phyloP scores from a whole-genome alignment of 2,113 vertebrate species.

The Xiphias gladius region DNA sequence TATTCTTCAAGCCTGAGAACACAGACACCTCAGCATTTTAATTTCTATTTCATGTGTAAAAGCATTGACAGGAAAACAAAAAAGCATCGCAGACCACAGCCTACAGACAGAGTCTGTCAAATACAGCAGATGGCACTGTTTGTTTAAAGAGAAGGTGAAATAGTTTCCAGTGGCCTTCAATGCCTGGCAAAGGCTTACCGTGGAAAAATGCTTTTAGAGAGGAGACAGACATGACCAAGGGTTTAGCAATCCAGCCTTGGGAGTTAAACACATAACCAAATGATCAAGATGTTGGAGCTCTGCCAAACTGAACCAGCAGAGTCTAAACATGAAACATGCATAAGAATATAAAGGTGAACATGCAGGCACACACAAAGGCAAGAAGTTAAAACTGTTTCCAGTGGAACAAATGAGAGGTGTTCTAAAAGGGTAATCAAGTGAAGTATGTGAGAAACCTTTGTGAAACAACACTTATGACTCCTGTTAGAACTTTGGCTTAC shows the following conservation, averaged over 20 bases:
- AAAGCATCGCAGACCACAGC: slow-evolving; percentile 25
- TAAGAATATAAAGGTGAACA: slow-evolving; percentile 25
- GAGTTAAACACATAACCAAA: slow-evolving; percentile 77
- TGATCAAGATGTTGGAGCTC: slow-evolving; percentile 58
- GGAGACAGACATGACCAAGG: slow-evolving; percentile 80
- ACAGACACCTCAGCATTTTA: slow-evolving; percentile 42
- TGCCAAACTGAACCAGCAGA: slow-evolving; percentile 52
- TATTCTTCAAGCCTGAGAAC: slow-evolving; percentile 91
- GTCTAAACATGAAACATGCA: slow-evolving; percentile 39
- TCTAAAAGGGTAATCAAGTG: slow-evolving; percentile 20
- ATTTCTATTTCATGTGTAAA: slow-evolving; percentile 45
- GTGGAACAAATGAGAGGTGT: slow-evolving; percentile 54
- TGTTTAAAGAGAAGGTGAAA: slow-evolving; percentile 65
- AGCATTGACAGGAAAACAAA: slow-evolving; percentile 20
- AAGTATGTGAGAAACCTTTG: slow-evolving; percentile 29
- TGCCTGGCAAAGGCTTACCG: slow-evolving; percentile 66
- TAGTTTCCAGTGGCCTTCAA: slow-evolving; percentile 81
- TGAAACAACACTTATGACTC: slow-evolving; percentile 33
- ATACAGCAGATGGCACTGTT: slow-evolving; percentile 76
- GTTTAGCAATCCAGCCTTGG: slow-evolving; percentile 68
- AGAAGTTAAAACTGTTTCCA: slow-evolving; percentile 41
- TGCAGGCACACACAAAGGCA: slow-evolving; percentile 15
- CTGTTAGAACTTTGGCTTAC: slow-evolving; percentile 47
- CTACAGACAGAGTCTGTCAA: slow-evolving; percentile 47
- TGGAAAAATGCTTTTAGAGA: slow-evolving; percentile 80